phyloP scores from a whole-genome alignment of 2,888 invertebrate species.

The Epinotia ramella region DNA sequence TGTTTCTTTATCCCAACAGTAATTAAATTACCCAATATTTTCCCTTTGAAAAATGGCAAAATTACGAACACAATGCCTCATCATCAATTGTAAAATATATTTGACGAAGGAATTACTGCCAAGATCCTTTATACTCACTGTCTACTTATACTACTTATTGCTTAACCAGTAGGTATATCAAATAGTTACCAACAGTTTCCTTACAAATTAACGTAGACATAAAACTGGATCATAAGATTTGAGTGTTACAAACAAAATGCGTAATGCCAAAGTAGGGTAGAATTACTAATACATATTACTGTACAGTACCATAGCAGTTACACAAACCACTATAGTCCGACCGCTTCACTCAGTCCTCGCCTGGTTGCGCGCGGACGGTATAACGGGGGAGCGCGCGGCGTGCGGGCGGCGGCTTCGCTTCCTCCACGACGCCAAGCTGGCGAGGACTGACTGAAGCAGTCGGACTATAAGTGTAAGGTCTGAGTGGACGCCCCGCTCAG shows the following conservation, averaged over 20 bases:
- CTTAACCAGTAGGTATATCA: neutral
- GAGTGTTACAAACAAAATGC: neutral
- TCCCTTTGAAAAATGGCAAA: neutral
- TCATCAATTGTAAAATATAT: neutral
- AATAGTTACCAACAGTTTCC: neutral
- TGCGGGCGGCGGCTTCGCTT: too few relatives aligned
- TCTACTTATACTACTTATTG: conserved; percentile 10
- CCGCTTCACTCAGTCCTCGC: too few relatives aligned
- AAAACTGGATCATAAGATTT: neutral
- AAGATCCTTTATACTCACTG: neutral
- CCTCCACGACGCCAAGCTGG: too few relatives aligned
- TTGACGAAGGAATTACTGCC: neutral
- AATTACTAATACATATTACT: neutral
- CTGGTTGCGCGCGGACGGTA: too few relatives aligned
- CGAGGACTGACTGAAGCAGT: too few relatives aligned
- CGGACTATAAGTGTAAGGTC: too few relatives aligned
- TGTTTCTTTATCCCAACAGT: neutral
- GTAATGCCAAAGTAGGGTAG: neutral
- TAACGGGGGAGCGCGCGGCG: too few relatives aligned
- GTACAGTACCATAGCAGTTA: neutral
- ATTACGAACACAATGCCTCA: neutral
- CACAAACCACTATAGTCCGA: too few relatives aligned
- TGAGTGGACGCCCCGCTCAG: too few relatives aligned
- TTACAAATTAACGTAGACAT: neutral
- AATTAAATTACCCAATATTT: neutral